Percentiles rank a stretch among this genome's conserved stretches.
These are phyloP conservation scores for Steatornis caripensis DNA, from an alignment of 2,113 vertebrate genomes.

Conservation along the genomic window DNA sequence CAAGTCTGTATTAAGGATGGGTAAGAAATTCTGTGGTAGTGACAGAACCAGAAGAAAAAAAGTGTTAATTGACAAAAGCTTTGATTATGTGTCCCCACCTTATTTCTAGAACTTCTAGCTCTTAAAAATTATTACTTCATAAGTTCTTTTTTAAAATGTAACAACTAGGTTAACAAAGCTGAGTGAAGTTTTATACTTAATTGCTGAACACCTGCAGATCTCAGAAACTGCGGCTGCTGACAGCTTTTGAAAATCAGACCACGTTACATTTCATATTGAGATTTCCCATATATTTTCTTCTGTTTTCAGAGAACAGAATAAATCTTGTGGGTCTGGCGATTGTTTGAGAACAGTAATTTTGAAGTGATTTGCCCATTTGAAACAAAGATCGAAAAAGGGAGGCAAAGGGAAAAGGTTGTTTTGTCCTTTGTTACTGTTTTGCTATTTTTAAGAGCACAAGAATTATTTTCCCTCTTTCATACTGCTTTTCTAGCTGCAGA, in stretches of 20 bases:
- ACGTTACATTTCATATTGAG: background rate
- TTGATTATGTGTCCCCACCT: background rate
- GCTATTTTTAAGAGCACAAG: background rate
- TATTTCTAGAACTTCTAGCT: background rate
- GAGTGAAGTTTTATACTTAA: background rate
- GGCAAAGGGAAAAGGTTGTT: background rate
- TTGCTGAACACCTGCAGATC: background rate
- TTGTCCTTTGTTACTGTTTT: constrained; percentile 6
- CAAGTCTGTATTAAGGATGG: background rate
- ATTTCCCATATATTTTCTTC: background rate
- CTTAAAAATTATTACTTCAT: background rate
- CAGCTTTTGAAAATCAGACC: background rate
- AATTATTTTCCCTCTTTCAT: background rate
- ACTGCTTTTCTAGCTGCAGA: background rate
- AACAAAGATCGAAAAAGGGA: constrained; percentile 11
- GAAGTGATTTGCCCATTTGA: constrained; percentile 16
- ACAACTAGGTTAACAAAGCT: background rate
- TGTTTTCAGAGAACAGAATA: background rate
- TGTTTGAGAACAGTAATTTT: constrained; percentile 1
- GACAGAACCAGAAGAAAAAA: background rate
- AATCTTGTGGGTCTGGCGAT: background rate
- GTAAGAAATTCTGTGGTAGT: background rate
- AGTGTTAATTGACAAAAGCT: background rate
- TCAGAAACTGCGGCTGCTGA: background rate
- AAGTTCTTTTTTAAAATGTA: background rate